Conservation (phyloP, 2,797 vertebrate species). For the Gastrophryne carolinensis region DNA sequence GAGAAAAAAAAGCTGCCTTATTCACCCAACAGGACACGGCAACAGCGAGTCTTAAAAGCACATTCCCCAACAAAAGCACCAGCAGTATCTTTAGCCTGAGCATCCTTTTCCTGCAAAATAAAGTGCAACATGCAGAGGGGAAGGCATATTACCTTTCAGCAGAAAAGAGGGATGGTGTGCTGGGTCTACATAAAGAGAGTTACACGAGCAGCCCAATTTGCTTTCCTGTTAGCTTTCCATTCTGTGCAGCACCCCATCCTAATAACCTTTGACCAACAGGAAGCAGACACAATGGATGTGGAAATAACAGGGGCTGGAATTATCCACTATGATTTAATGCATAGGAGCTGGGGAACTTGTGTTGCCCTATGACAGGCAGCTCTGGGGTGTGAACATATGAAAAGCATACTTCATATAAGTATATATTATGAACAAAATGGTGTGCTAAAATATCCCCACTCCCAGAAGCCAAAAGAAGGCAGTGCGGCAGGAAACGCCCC, state of each 20-base stretch:
- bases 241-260: conserved; percentile 86
- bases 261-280: conserved; percentile 92
- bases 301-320: conserved; percentile 83
- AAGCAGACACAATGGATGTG: conserved; percentile 92
- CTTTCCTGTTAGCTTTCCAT: conserved; percentile 73
- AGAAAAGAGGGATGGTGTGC: conserved; percentile 48
- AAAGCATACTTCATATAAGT: no score
- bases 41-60: neutral
- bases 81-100: neutral
- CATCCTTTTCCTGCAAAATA: neutral
- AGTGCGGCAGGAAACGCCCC: no score
- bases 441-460: no score
- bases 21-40: neutral
- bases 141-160: conserved; percentile 57
- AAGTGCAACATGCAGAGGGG: neutral
- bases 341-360: conserved; percentile 50
- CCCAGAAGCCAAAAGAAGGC: no score
- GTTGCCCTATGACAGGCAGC: conserved; percentile 4
- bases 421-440: no score
- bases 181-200: conserved; percentile 64
- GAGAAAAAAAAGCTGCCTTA: conserved; percentile 9
- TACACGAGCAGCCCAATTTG: conserved; percentile 61
- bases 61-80: neutral
- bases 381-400: no score
- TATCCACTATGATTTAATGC: conserved; percentile 57